Conservation (phyloP, 2,888 invertebrate species). For the Leptinotarsa peninsularis region DNA sequence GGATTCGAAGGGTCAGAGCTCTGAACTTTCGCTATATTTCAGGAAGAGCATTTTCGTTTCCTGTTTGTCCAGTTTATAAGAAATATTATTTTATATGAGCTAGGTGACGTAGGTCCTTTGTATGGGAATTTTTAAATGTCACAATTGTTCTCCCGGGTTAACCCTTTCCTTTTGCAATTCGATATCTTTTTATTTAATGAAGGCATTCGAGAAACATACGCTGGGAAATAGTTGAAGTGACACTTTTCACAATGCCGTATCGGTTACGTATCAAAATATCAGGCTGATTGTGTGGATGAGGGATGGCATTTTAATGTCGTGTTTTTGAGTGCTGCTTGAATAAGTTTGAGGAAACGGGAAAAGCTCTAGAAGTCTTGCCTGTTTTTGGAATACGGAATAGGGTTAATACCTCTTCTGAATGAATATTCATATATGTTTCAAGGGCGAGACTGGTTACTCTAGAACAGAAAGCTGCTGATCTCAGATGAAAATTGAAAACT, state of each 20-base stretch:
- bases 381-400: not conserved
- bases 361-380: not conserved
- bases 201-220: conserved; percentile 22
- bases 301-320: conserved; percentile 33
- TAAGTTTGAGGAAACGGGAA: not conserved
- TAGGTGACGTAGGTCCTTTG: conserved; percentile 11
- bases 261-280: conserved; percentile 38
- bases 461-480: no score
- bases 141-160: conserved; percentile 18
- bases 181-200: conserved; percentile 25
- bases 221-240: conserved; percentile 24
- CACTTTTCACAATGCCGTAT: conserved; percentile 19
- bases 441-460: no score
- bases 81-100: not conserved
- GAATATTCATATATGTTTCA: not conserved
- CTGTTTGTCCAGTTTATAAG: conserved; percentile 32
- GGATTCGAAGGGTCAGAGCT: conserved; percentile 17
- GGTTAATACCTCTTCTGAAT: not conserved
- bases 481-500: no score
- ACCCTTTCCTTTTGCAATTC: conserved; percentile 28
- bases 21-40: conserved; percentile 12
- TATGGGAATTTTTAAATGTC: conserved; percentile 13
- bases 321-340: conserved; percentile 8
- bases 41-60: conserved; percentile 24
- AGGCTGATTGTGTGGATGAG: conserved; percentile 32